Evolutionary conservation across 2,888 invertebrate genomes (phyloP).

Genomic region (Megalurothrips usitatus): DNA sequence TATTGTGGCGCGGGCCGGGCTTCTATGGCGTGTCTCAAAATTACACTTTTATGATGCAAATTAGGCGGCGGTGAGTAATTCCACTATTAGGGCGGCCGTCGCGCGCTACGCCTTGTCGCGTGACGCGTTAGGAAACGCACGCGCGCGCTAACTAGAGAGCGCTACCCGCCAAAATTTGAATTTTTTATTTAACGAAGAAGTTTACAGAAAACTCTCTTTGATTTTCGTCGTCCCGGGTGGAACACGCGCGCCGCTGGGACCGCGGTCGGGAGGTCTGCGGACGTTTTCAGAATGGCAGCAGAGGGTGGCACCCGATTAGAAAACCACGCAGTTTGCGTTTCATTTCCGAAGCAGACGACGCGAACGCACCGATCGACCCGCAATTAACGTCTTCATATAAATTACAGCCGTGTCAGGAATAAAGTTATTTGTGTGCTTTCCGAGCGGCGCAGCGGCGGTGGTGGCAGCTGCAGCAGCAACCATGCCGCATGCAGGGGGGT

Average conservation of each 20-base stretch:
- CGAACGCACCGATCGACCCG: not conserved
- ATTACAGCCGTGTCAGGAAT: slow-evolving; percentile 12
- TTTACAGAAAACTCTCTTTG: no score
- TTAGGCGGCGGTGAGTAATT: slow-evolving; percentile 4
- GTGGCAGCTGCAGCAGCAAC: not conserved
- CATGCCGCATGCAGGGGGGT: not conserved
- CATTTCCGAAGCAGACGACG: not conserved
- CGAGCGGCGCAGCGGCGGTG: not conserved
- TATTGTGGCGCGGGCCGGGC: not conserved
- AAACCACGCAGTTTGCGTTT: not conserved
- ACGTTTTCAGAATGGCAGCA: no score
- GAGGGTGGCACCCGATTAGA: not conserved
- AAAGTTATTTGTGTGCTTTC: slow-evolving; percentile 25
- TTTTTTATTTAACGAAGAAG: no score
- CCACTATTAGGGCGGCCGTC: not conserved
- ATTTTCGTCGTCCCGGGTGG: no score
- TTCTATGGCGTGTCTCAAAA: slow-evolving; percentile 17
- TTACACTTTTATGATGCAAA: slow-evolving; percentile 27
- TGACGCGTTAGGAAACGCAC: not conserved
- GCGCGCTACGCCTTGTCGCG: not conserved
- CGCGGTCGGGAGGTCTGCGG: no score
- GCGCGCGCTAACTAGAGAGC: no score
- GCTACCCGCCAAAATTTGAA: no score
- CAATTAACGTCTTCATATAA: slow-evolving; percentile 21
- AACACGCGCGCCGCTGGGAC: no score